Evolutionary conservation across 2,888 invertebrate genomes (phyloP).

Genomic region (Calameuta pallipes): DNA sequence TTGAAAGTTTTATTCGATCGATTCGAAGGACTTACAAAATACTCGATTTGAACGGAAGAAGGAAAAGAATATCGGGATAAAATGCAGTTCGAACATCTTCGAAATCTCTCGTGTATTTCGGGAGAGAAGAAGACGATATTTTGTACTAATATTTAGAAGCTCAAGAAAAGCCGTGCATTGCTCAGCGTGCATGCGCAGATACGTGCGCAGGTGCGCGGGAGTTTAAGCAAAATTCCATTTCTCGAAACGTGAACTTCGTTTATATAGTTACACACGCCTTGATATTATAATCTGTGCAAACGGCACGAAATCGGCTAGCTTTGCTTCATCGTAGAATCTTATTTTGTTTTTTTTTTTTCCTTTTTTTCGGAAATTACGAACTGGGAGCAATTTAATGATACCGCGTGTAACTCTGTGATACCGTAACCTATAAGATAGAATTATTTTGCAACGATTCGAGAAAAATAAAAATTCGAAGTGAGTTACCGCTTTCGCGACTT

Average conservation of each 20-base stretch:
- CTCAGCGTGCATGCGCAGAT: neutral
- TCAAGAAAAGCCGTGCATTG: neutral
- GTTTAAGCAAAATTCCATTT: neutral
- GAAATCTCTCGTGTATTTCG: neutral
- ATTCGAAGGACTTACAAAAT: neutral
- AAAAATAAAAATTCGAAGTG: constrained; percentile 19
- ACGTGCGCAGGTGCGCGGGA: neutral
- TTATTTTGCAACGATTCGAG: constrained; percentile 56
- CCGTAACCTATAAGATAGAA: constrained; percentile 64
- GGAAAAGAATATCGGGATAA: neutral
- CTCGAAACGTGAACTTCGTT: neutral
- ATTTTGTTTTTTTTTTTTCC: no score
- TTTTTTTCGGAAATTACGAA: constrained; percentile 25
- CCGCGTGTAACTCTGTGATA: constrained; percentile 65
- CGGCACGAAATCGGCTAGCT: neutral
- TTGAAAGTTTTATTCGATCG: neutral
- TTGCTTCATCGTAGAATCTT: neutral
- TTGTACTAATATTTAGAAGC: neutral
- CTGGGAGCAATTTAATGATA: constrained; percentile 54
- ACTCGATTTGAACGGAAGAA: neutral
- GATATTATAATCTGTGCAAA: neutral
- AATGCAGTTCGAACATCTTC: neutral
- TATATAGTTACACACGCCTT: neutral
- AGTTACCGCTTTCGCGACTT: neutral
- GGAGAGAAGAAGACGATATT: neutral